A percentile compares a stretch with the other conserved stretches of the same genome.
These are phyloP conservation scores for Meteorus cinctellus DNA, from an alignment of 2,888 invertebrate species.

Conservation along the genomic window DNA sequence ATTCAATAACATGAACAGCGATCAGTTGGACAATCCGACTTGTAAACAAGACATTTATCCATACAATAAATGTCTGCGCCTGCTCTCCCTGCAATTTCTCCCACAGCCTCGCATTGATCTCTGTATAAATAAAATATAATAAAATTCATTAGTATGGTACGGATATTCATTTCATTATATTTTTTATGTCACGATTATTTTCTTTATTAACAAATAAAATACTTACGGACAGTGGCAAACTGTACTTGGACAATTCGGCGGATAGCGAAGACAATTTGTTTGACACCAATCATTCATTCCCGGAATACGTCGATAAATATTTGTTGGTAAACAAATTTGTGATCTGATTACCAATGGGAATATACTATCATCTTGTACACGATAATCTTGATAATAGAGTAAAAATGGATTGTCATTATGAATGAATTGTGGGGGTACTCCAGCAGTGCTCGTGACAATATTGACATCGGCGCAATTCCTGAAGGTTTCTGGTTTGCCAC, in stretches of 20 bases:
- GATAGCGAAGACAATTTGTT: slow-evolving; percentile 88
- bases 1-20: slow-evolving; percentile 82
- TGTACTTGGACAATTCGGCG: slow-evolving; percentile 86
- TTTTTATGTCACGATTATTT: neutral
- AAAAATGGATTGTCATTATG: slow-evolving; percentile 83
- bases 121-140: slow-evolving; percentile 74
- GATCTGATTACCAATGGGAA: slow-evolving; percentile 86
- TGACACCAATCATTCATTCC: slow-evolving; percentile 91
- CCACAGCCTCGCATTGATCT: slow-evolving; percentile 86
- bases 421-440: slow-evolving; percentile 82
- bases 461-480: slow-evolving; percentile 92
- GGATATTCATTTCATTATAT: no score
- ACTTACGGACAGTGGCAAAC: slow-evolving; percentile 91
- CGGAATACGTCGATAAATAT: slow-evolving; percentile 79
- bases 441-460: slow-evolving; percentile 86
- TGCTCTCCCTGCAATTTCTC: slow-evolving; percentile 81
- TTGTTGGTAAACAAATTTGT: slow-evolving; percentile 85
- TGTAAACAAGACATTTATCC: slow-evolving; percentile 88
- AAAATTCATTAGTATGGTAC: neutral
- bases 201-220: neutral
- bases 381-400: slow-evolving; percentile 83
- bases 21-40: slow-evolving; percentile 81
- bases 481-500: slow-evolving; percentile 93
- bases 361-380: slow-evolving; percentile 73
- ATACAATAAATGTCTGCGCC: slow-evolving; percentile 90